These are phyloP conservation scores for Aurelia coerulea DNA, from an alignment of 30 jellyfish, hydroid and myxozoan genomes.

Conservation along the genomic window DNA sequence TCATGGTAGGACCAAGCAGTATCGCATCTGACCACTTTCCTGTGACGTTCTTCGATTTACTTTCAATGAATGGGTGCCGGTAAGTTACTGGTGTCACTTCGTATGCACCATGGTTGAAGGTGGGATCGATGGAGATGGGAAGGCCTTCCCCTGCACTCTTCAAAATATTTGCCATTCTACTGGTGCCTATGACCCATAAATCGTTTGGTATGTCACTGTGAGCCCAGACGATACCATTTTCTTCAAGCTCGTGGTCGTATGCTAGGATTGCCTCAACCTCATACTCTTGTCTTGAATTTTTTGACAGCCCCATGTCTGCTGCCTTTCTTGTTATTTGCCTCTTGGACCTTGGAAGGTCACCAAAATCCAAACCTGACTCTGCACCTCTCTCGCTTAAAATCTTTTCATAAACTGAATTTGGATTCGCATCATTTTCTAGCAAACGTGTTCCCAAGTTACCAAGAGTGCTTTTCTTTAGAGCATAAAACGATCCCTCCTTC, in stretches of 20 bases:
- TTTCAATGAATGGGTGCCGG: constrained; percentile 8
- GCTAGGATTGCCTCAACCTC: constrained; percentile 20
- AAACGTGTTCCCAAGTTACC: background rate
- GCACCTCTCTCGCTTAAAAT: background rate
- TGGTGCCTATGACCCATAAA: constrained; percentile 25
- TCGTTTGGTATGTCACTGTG: background rate
- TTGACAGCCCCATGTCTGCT: background rate
- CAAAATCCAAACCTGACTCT: background rate
- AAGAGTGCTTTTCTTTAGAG: constrained; percentile 33
- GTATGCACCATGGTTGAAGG: constrained; percentile 17
- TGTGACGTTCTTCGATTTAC: background rate
- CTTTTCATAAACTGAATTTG: background rate
- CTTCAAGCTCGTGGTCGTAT: constrained; percentile 6
- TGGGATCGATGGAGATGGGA: constrained; percentile 12
- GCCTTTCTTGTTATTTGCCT: background rate
- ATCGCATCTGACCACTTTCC: background rate
- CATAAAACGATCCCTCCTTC: background rate
- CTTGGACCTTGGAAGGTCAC: constrained; percentile 12
- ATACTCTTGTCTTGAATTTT: background rate
- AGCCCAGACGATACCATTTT: constrained; percentile 11
- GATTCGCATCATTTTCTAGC: background rate
- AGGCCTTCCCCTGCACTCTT: background rate
- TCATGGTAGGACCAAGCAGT: constrained; percentile 18
- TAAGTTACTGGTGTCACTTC: constrained; percentile 22
- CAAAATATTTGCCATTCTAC: background rate